Base-by-base conservation (phyloP, 1,140 invertebrate species). In the Neotoxoptera formosana region DNA sequence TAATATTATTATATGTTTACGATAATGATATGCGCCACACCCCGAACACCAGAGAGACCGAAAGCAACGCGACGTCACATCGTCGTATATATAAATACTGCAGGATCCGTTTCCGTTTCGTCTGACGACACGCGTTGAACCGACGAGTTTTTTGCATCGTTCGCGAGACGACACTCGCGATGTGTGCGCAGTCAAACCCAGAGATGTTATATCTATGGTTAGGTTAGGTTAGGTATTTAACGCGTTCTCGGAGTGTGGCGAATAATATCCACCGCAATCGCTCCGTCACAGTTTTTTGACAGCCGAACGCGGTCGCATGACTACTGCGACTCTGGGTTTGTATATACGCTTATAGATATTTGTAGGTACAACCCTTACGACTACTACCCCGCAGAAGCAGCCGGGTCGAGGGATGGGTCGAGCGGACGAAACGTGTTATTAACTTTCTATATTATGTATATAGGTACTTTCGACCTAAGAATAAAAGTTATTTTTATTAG, bases 401-500 rank as follows among this genome's bases (percentile, higher is more conserved):
- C 30, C 60, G 21, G 23, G 83, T 30, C 41, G 41, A 41, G 41
- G 41, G 41, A 41, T 45, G 41, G n/a, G 4, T n/a, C n/a, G 20
- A 53, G 17, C 51, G n/a, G 21, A 41, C 14, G 34, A 56, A 56
- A 89, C 34, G 51, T 25, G 36, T 47, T 53, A 56, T 48, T 53
- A 89, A 89, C 87, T 53, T 89, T 53, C 34, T 23, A 41, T 41
- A 41, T 41, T 41, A 41, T 41, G 4, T 41, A n/a, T n/a, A n/a
- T n/a, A n/a, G n/a, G n/a, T n/a, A 87, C 86, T 87, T 87, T 48
- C 45, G 47, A 56, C 7, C 48, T 34, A 20, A 25, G 51, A 36
- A 89, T 41, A 41, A 53, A 34, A 89, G n/a, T 76, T 76, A 76
- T 76, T 76, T 76, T 76, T 51, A 89, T 89, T 53, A 87, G 45